A percentile compares a stretch with the other conserved stretches of the same genome.
Evolutionary conservation across 2,113 vertebrate genomes (phyloP).

Genomic region (Brachyhypopomus occidentalis): DNA sequence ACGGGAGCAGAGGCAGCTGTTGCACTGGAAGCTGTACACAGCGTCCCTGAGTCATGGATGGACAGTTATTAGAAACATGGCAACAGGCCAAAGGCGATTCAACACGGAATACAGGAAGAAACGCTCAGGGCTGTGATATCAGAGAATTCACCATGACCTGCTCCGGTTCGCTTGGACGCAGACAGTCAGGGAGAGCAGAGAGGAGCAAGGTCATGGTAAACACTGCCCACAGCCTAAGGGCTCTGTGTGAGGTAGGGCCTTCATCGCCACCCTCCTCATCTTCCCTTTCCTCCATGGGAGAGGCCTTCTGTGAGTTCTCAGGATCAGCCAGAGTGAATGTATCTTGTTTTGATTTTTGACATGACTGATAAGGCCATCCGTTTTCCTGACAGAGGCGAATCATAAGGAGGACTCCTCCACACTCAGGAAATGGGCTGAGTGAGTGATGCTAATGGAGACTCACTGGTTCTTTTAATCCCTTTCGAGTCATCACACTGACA

Average conservation of each 20-base stretch:
- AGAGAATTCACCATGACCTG: neutral
- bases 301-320: slow-evolving; percentile 2
- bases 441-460: slow-evolving; percentile 17
- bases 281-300: neutral
- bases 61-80: neutral
- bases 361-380: slow-evolving; percentile 24
- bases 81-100: neutral
- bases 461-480: slow-evolving; percentile 19
- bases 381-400: slow-evolving; percentile 34
- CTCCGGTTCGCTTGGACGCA: neutral
- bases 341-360: slow-evolving; percentile 38
- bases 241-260: neutral
- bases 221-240: neutral
- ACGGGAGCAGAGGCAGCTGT: no score
- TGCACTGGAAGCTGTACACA: neutral
- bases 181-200: neutral
- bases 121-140: neutral
- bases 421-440: slow-evolving; percentile 10
- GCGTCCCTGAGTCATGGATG: neutral
- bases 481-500: slow-evolving; percentile 31
- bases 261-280: neutral
- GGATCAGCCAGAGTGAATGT: slow-evolving; percentile 1
- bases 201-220: slow-evolving; percentile 9
- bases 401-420: neutral
- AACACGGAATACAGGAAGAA: neutral